These are phyloP conservation scores for Hypolimnas misippus DNA, from an alignment of 2,888 invertebrate genomes.

Conservation along the genomic window DNA sequence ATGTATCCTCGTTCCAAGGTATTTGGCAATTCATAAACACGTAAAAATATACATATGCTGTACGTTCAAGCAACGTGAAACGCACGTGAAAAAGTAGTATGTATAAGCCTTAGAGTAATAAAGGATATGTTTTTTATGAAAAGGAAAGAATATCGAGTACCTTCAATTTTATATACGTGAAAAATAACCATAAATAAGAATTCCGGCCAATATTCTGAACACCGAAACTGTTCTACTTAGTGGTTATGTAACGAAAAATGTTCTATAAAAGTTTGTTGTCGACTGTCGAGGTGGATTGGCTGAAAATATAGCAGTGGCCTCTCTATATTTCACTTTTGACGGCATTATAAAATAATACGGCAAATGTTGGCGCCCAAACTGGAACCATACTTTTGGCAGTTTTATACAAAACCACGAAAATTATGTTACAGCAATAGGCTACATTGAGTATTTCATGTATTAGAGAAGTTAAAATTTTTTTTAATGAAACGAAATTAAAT, in stretches of 20 bases:
- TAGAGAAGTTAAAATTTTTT: not conserved
- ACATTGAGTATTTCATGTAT: not conserved
- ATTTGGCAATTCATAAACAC: too few relatives aligned
- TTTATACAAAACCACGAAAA: not conserved
- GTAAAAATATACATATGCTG: too few relatives aligned
- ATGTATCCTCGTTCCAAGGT: too few relatives aligned
- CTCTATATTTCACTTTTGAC: not conserved
- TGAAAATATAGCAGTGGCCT: slow-evolving; percentile 12
- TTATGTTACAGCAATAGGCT: not conserved
- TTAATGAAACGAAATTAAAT: not conserved
- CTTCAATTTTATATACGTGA: not conserved
- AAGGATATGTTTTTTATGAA: too few relatives aligned
- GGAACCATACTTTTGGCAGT: not conserved
- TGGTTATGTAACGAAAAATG: slow-evolving; percentile 21
- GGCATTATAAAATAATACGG: not conserved
- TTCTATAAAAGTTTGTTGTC: slow-evolving; percentile 1
- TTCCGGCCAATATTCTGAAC: slow-evolving; percentile 6
- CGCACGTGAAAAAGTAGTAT: too few relatives aligned
- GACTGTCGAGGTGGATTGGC: slow-evolving; percentile 10
- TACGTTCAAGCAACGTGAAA: too few relatives aligned
- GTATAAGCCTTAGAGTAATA: too few relatives aligned
- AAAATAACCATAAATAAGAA: not conserved
- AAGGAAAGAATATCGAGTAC: too few relatives aligned
- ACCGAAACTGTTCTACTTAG: slow-evolving; percentile 7
- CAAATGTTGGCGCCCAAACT: not conserved